Percentiles rank a stretch among this genome's conserved stretches.
phyloP scores from a whole-genome alignment of 2,888 invertebrate genomes.

The Meiosimyza platycephala region DNA sequence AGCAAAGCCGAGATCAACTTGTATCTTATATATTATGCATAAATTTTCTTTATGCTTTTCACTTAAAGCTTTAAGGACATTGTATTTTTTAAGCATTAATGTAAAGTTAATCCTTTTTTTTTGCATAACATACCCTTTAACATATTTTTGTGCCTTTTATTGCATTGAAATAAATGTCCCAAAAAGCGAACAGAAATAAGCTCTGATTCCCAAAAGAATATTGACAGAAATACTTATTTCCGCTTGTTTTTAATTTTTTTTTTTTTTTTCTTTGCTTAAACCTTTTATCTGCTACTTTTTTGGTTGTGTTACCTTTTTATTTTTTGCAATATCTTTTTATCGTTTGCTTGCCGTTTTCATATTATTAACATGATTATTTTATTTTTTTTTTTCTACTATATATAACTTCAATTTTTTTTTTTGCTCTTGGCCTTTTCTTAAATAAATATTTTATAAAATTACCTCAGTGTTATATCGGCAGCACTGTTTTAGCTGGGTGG shows the following conservation, averaged over 20 bases:
- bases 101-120: no score
- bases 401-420: not conserved
- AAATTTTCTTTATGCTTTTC: no score
- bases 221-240: constrained; percentile 24
- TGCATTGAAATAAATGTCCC: no score
- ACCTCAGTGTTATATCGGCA: not conserved
- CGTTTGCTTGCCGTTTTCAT: constrained; percentile 7
- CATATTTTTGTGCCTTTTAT: no score
- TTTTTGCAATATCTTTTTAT: not conserved
- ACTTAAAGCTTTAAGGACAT: no score
- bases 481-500: not conserved
- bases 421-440: not conserved
- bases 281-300: not conserved
- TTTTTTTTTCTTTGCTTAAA: constrained; percentile 4
- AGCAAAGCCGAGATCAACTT: no score
- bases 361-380: constrained; percentile 19
- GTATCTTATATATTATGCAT: no score
- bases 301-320: not conserved
- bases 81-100: no score
- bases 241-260: not conserved
- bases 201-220: constrained; percentile 3
- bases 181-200: no score
- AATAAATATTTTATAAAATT: constrained; percentile 22
- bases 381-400: not conserved
- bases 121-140: no score